Evolutionary conservation across 2,888 invertebrate genomes (phyloP), one percentile per base, ranked within the genome.

Genomic region (Ophion ellenae): DNA sequence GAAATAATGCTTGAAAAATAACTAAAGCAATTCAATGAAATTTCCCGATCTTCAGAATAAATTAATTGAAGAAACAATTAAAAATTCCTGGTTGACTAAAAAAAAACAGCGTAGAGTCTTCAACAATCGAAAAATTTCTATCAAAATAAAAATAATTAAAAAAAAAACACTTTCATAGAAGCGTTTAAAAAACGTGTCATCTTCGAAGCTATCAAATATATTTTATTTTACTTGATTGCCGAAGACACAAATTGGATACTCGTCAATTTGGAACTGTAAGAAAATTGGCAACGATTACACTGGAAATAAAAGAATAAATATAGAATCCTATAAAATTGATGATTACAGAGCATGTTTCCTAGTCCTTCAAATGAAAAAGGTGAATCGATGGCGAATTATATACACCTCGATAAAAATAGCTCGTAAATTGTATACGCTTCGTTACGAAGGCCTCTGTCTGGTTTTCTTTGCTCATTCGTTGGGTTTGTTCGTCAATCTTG

Each of bases 311-410:
- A 36, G 28, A 69, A 40, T 9, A 24, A 11, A 36, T 17, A 32
- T 20, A 53, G 66, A 66, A 57, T 17, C 64, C 36, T 11, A 24
- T 47, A 14, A 69, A 53, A 61, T 69, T 40, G 24, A 24, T 64
- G 76, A 77, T 77, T 70, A 78, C 78, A 78, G 45, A 45, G 40
- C 10, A 71, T 7, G 28, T 32, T 32, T 53, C 7, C 17, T 53
- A n/a, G n/a, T 6, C 5, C n/a, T 24, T 61, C 24, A 3, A 78
- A 47, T 53, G 61, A 7, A 10, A 32, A 61, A 73, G 36, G 28
- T 77, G 77, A 78, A 70, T 70, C 6, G 40, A n/a, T 20, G 1
- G 61, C 24, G 20, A 70, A 78, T 70, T 78, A 24, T 61, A 67
- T 40, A 40, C 47, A 9, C 0, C 59, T 67, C 77, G 20, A 59